Conservation (phyloP, 2,113 vertebrate species). For the Baryphthengus martii region DNA sequence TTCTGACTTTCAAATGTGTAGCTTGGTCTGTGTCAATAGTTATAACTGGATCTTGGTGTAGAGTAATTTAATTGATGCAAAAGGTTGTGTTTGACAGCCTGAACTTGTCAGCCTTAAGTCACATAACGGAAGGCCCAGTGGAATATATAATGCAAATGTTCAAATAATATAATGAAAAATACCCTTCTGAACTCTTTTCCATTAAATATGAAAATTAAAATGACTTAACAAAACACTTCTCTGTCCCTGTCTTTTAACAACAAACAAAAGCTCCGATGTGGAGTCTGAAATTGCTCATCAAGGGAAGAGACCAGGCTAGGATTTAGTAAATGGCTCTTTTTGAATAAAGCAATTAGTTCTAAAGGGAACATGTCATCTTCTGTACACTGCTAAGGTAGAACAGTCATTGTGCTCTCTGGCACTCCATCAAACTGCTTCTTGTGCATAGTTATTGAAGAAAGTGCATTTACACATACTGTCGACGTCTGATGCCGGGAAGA, state of each 20-base stretch:
- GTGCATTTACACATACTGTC: conserved; percentile 8
- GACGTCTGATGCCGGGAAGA: conserved; percentile 49
- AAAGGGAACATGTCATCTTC: conserved; percentile 69
- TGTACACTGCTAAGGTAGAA: conserved; percentile 55
- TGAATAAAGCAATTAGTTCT: conserved; percentile 70
- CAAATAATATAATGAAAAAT: conserved; percentile 59
- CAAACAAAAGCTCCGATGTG: conserved; percentile 64
- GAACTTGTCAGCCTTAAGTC: conserved; percentile 52
- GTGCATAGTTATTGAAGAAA: conserved; percentile 40
- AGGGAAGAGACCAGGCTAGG: conserved; percentile 45
- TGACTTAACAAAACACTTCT: conserved; percentile 65
- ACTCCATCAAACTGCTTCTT: conserved; percentile 42
- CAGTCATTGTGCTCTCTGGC: conserved; percentile 63
- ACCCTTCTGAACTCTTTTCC: conserved; percentile 63
- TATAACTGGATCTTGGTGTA: conserved; percentile 16
- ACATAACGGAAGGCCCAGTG: neutral
- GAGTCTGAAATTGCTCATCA: conserved; percentile 71
- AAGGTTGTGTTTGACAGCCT: conserved; percentile 37
- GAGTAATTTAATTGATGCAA: conserved; percentile 32
- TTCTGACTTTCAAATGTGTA: conserved; percentile 42
- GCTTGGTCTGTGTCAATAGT: conserved; percentile 41
- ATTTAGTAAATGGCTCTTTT: conserved; percentile 58
- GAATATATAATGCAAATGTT: conserved; percentile 49
- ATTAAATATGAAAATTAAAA: conserved; percentile 75
- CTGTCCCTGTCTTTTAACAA: conserved; percentile 52